phyloP scores from a whole-genome alignment of 2,888 invertebrate genomes.

The Drosophila koepferae region DNA sequence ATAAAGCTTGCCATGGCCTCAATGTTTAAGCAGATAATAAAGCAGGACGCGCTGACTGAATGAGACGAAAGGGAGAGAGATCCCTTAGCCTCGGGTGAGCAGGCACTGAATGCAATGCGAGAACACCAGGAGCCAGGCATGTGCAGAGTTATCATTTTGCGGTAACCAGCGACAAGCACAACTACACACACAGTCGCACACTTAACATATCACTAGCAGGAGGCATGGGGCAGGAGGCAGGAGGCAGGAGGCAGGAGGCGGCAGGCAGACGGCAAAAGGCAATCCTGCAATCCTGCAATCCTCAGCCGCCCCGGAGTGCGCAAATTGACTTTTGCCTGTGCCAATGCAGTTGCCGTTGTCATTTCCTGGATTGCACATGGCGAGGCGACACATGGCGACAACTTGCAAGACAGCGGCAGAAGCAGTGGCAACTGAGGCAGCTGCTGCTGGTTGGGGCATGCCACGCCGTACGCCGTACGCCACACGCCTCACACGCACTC shows the following conservation, averaged over 20 bases:
- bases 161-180: constrained; percentile 60
- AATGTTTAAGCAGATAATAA: constrained; percentile 70
- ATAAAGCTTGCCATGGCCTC: constrained; percentile 57
- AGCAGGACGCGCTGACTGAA: constrained; percentile 32
- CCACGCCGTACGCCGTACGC: constrained; percentile 54
- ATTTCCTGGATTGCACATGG: constrained; percentile 76
- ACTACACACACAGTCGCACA: constrained; percentile 23
- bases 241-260: neutral
- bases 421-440: neutral
- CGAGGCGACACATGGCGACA: constrained; percentile 78
- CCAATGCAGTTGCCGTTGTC: constrained; percentile 80
- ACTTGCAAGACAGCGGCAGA: constrained; percentile 68
- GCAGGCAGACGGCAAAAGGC: neutral
- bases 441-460: constrained; percentile 30
- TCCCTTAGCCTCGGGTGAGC: constrained; percentile 10
- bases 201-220: constrained; percentile 48
- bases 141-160: constrained; percentile 75
- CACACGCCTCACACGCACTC: constrained; percentile 80
- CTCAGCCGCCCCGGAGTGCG: constrained; percentile 64
- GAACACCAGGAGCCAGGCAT: constrained; percentile 48
- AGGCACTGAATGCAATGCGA: constrained; percentile 26
- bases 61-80: neutral
- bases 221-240: neutral
- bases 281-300: constrained; percentile 22
- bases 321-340: constrained; percentile 79